Base-by-base conservation (phyloP, 1,140 invertebrate species). In the Anadara kagoshimensis region DNA sequence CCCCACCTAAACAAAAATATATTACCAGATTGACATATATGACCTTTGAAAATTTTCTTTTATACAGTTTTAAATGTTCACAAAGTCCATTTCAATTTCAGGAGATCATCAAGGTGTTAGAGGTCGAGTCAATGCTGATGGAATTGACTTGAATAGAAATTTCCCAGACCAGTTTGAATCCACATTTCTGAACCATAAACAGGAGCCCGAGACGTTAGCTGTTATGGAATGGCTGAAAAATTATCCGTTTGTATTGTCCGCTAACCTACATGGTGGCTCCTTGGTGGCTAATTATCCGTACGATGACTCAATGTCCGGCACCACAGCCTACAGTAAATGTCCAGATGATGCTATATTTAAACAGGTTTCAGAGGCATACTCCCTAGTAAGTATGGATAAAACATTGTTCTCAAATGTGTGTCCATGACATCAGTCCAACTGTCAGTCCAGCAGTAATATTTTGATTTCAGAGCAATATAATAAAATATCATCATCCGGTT, bases 201-300 rank as follows among this genome's bases (percentile, higher is more conserved):
- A 93, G 76, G 93, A 96, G 88, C 94, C 95, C 0, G 98, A 99
- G 90, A 98, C 97, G 0, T 74, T 88, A 61, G 96, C 95, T 0
- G 93, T 99, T 0, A 99, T 99, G 93, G 90, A 94, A 41, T 99
- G 98, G 98, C 93, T 96, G 1, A 87, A 92, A 12, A 91, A 92
- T 0, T 91, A 94, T 79, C 96, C 96, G 0, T 99, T 99, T 91
- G 97, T 99, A 8, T 88, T 99, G 5, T 99, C 97, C 0, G 98
- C 97, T 0, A 99, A 98, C 91, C 89, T 99, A 5, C 98, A 99
- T 86, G 98, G 97, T 43, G 96, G 96, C 0, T 95, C 96, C 83
- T 88, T 97, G 5, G 95, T 97, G 2, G 95, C 95, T 22, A 97
- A 96, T 87, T 97, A 95, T 88, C 96, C 96, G 0, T 97, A 94